Base-by-base conservation (phyloP, 1,140 invertebrate species). In the Drosophila repletoides region DNA sequence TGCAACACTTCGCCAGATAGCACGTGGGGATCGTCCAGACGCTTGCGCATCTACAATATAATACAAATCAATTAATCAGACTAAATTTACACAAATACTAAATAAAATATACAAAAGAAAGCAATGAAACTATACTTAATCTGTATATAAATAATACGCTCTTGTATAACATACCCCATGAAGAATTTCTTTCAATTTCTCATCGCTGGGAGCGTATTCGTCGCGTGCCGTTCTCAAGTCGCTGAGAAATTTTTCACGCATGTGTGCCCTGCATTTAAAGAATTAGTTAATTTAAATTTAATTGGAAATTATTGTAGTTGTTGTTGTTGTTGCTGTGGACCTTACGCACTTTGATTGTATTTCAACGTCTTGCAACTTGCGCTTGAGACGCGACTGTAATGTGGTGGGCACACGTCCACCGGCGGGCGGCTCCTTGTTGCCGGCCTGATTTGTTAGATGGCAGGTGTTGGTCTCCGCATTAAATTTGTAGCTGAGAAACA, bases 1-100 rank as follows among this genome's bases (percentile, higher is more conserved):
- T 98, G 92, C 38, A 99, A 95, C 3, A 98, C 96, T 91, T 99
- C 98, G 12, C 96, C 95, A 10, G 97, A 98, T 3, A 99, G 92
- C 0, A 99, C 96, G 88, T 98, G 97, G 0, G 98, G 98, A 92
- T 99, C 98, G 90, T 99, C 98, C 6, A 99, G 92, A 36, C 98
- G 93, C 75, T 95, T 95, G 5, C 97, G 93, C 94, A 99, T 97
- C 46, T 97, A 10, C 19, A 34, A 5, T 22, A n/a, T 0, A 17
- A 28, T 19, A 28, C 10, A 3, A 0, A 53, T 14, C n/a, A n/a
- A n/a, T n/a, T n/a, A n/a, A n/a, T n/a, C n/a, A n/a, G n/a, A n/a
- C n/a, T n/a, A n/a, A n/a, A n/a, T n/a, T n/a, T n/a, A n/a, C n/a
- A n/a, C n/a, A n/a, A n/a, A n/a, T n/a, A n/a, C n/a, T n/a, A n/a